Base-by-base conservation (phyloP, 2,113 vertebrate species). In the Cebus imitator region DNA sequence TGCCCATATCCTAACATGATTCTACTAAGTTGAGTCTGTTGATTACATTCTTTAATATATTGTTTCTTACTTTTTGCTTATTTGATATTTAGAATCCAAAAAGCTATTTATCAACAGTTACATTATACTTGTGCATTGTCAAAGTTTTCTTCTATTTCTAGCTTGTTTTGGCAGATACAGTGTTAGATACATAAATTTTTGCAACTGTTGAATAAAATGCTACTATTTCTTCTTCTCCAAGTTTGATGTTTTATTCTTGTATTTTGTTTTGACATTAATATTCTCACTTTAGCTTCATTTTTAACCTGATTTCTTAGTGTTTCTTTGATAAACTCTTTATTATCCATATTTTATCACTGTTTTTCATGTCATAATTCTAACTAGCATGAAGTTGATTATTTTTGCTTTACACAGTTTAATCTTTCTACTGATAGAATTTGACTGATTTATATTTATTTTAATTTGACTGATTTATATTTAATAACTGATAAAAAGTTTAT, bases 51-150 rank as follows among this genome's bases (percentile, higher is more conserved):
- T 94, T 87, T 35, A 80, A 52, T 75, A 93, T 37, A 87, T 45
- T 75, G 13, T n/a, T 95, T 80, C 61, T 83, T 85, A 55, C 52
- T 91, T 93, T 68, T 64, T 72, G 11, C 5, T 64, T 83, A 86
- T 83, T 87, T 96, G 40, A 80, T 83, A 70, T 82, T 91, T 96
- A 45, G 2, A 97, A 93, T 84, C 81, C 43, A 96, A 50, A 93
- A 76, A 66, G 10, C 25, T 83, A 48, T 45, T 90, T 82, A 93
- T 55, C 8, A 84, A 61, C 14, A 90, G 9, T 30, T 70, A 32
- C 68, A 78, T 78, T 76, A 25, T 23, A 57, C 87, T 52, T 92
- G 4, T 32, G 2, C 35, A 93, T 91, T 86, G 43, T 87, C 78
- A 89, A 81, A 84, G 21, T 86, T 83, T 85, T 20, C 73, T 86